These are phyloP conservation scores for Seriola quinqueradiata DNA, from an alignment of 2,113 vertebrate genomes.

Conservation along the genomic window DNA sequence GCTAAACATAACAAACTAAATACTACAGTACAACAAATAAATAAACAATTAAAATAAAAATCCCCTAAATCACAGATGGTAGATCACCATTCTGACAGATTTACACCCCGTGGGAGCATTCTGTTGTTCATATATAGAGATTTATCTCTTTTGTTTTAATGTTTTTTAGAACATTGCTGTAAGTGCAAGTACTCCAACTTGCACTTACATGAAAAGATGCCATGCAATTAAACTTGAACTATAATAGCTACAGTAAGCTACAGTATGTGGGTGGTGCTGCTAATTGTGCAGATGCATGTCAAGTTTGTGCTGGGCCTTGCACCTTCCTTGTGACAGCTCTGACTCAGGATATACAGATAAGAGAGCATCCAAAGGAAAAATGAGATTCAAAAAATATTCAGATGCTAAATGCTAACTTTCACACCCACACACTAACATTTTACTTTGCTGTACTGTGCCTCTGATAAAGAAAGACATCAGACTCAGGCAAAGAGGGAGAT, in stretches of 20 bases:
- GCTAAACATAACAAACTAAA: too few relatives aligned
- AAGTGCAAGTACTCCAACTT: conserved; percentile 30
- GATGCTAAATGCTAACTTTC: conserved; percentile 49
- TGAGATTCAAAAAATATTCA: conserved; percentile 22
- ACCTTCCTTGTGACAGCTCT: conserved; percentile 31
- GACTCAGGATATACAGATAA: conserved; percentile 43
- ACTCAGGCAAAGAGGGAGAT: conserved; percentile 55
- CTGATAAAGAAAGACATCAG: conserved; percentile 68
- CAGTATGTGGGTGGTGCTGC: conserved; percentile 35
- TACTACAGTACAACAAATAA: too few relatives aligned
- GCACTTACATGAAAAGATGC: conserved; percentile 12
- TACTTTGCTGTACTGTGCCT: conserved; percentile 30
- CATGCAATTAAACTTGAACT: conserved; percentile 53
- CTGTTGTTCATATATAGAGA: neutral
- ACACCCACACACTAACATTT: conserved; percentile 43
- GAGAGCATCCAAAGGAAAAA: conserved; percentile 24
- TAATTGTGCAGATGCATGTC: conserved; percentile 25
- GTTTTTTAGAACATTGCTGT: conserved; percentile 14
- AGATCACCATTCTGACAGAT: too few relatives aligned
- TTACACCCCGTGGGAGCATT: neutral
- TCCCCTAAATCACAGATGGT: too few relatives aligned
- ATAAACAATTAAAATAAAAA: too few relatives aligned
- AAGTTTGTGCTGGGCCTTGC: conserved; percentile 25
- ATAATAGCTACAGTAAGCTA: conserved; percentile 15
- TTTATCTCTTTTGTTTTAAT: neutral